Evolutionary conservation across 2,888 invertebrate genomes (phyloP).

Genomic region (Hirudinaria manillensis): DNA sequence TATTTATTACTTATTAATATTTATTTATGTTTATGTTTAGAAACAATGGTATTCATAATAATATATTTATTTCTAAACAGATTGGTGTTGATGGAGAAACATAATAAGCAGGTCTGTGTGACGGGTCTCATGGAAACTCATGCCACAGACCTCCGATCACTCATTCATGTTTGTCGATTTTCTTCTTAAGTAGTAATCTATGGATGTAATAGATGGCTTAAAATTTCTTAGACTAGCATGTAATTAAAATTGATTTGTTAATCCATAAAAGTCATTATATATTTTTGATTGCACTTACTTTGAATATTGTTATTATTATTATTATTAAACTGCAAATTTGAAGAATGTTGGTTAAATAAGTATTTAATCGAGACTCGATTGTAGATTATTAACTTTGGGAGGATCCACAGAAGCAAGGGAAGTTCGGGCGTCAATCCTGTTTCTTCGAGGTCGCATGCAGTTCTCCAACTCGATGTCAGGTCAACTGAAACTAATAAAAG

Average conservation of each 20-base stretch:
- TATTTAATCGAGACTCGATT: not conserved
- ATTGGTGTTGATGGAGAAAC: constrained; percentile 51
- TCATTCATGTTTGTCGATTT: constrained; percentile 34
- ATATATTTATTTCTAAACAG: constrained; percentile 38
- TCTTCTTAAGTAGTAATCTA: not conserved
- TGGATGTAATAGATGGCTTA: constrained; percentile 1
- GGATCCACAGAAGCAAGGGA: constrained; percentile 50
- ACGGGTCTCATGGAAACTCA: constrained; percentile 52
- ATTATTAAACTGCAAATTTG: not conserved
- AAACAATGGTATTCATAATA: too few species aligned
- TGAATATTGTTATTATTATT: constrained; percentile 12
- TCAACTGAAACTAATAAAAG: constrained; percentile 43
- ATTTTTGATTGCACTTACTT: not conserved
- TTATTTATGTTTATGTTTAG: too few species aligned
- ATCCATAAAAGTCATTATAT: not conserved
- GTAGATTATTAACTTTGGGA: constrained; percentile 51
- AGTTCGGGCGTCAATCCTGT: constrained; percentile 51
- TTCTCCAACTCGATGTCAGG: constrained; percentile 51
- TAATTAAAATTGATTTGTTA: constrained; percentile 5
- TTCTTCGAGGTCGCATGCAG: constrained; percentile 53
- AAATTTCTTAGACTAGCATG: not conserved
- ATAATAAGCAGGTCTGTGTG: constrained; percentile 49
- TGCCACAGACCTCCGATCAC: constrained; percentile 40
- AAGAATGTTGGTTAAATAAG: not conserved
- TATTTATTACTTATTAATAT: too few species aligned